phyloP scores from a whole-genome alignment of 2,888 invertebrate genomes.

The Leptopilina myrica region DNA sequence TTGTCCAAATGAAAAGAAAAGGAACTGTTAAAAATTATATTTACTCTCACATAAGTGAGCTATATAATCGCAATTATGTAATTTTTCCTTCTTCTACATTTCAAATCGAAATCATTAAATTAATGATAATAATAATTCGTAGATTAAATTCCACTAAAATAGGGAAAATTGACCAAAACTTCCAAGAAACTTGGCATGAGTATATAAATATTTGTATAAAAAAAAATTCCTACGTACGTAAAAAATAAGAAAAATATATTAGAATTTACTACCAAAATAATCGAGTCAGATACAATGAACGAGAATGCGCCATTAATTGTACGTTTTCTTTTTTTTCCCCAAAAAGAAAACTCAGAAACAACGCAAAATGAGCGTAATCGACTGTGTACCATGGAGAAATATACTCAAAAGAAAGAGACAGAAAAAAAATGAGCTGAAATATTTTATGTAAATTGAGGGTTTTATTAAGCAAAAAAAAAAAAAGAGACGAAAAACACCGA shows the following conservation, averaged over 20 bases:
- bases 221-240: not conserved
- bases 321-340: slow-evolving; percentile 1
- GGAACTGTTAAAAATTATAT: not conserved
- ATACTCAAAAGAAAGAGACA: slow-evolving; percentile 3
- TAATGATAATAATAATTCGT: too few species aligned
- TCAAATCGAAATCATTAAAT: too few species aligned
- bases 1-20: not conserved
- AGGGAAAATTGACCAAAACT: not conserved
- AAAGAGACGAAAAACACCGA: not conserved
- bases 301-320: slow-evolving; percentile 21
- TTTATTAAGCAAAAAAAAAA: not conserved
- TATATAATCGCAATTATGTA: not conserved
- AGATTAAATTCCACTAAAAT: too few species aligned
- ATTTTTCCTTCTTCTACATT: not conserved
- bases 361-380: slow-evolving; percentile 23
- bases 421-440: slow-evolving; percentile 19
- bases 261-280: slow-evolving; percentile 36
- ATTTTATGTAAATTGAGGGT: not conserved
- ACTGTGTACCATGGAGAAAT: slow-evolving; percentile 31
- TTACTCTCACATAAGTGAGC: not conserved
- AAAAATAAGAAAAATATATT: slow-evolving; percentile 7
- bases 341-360: slow-evolving; percentile 3
- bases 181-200: not conserved
- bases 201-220: slow-evolving; percentile 22
- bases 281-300: slow-evolving; percentile 29